Evolutionary conservation across 2,113 vertebrate species (phyloP).

Genomic region (Menidia beryllina): DNA sequence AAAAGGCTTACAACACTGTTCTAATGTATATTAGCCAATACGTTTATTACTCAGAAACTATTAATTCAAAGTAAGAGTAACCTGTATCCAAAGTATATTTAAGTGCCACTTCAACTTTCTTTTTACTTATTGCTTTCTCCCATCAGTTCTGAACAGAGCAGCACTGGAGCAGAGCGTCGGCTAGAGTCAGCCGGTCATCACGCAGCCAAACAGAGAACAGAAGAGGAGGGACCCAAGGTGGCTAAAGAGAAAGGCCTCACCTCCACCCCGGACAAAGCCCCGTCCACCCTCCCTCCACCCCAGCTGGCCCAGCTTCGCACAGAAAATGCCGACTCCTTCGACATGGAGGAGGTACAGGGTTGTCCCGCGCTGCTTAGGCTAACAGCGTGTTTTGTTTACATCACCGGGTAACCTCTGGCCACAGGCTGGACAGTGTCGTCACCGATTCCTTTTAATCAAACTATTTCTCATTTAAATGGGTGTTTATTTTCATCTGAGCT

Average conservation of each 20-base stretch:
- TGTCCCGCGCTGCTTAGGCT: conserved; percentile 1
- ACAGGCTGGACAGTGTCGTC: background rate
- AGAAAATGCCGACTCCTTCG: conserved; percentile 92
- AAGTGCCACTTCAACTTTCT: background rate
- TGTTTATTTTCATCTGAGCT: conserved; percentile 1
- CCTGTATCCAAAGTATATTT: background rate
- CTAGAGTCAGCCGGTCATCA: conserved; percentile 50
- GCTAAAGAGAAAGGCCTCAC: conserved; percentile 46
- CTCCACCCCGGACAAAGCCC: conserved; percentile 72
- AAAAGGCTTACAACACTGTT: too few relatives aligned
- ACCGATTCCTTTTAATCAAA: conserved; percentile 5
- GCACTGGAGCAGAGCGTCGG: background rate
- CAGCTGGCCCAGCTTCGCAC: conserved; percentile 82
- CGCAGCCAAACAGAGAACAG: conserved; percentile 49
- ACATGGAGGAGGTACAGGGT: conserved; percentile 93
- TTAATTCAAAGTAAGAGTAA: background rate
- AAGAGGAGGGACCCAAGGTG: conserved; percentile 19
- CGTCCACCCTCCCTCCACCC: conserved; percentile 64
- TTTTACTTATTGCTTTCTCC: background rate
- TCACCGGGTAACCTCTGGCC: background rate
- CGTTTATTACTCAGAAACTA: too few relatives aligned
- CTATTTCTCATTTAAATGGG: background rate
- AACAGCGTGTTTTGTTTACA: background rate
- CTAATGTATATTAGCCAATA: too few relatives aligned
- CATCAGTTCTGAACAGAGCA: conserved; percentile 37